Evolutionary conservation across 1,140 invertebrate genomes (phyloP), one percentile per base, ranked within the genome.

Genomic region (Sarcophaga bullata): DNA sequence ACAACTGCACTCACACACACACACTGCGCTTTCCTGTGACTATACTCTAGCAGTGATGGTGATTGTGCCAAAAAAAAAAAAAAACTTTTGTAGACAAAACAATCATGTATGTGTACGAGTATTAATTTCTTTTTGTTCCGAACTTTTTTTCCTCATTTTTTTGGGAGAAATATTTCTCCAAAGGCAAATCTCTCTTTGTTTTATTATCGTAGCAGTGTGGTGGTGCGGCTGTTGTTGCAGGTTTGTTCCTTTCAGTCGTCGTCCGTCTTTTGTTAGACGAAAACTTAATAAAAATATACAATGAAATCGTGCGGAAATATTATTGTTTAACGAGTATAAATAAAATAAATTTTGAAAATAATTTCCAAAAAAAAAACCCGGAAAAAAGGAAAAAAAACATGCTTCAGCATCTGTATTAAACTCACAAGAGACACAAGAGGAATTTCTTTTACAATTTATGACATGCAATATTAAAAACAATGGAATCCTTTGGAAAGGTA

Each of bases 21-120:
- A n/a, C n/a, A n/a, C n/a, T n/a, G n/a, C n/a, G n/a, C n/a, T n/a
- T n/a, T n/a, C n/a, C 25, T 37, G 25, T 4, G 25, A 37, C 25
- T 37, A 37, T 37, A 78, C 75, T 52, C 62, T 25, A 9, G 17
- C 75, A 50, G 9, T 78, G 75, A 78, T 78, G 75, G 48, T 78
- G 75, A 78, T 19, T 78, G 75, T 78, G 75, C 75, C 75, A 78
- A 78, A n/a, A n/a, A n/a, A n/a, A n/a, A n/a, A n/a, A n/a, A n/a
- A n/a, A 78, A 78, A n/a, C 25, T 78, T 78, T 58, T 78, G 48
- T 78, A 78, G 75, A 78, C 75, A 50, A 78, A 50, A 78, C 62
- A 68, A 68, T 68, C 62, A 62, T 62, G 54, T 13, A 62, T 15
- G 58, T n/a, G 17, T n/a, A 62, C 9, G 9, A 52, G 50, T 17